A percentile compares a stretch with the other conserved stretches of the same genome.
Conservation (phyloP, 2,888 invertebrate species). For the Apodemia duryi region DNA sequence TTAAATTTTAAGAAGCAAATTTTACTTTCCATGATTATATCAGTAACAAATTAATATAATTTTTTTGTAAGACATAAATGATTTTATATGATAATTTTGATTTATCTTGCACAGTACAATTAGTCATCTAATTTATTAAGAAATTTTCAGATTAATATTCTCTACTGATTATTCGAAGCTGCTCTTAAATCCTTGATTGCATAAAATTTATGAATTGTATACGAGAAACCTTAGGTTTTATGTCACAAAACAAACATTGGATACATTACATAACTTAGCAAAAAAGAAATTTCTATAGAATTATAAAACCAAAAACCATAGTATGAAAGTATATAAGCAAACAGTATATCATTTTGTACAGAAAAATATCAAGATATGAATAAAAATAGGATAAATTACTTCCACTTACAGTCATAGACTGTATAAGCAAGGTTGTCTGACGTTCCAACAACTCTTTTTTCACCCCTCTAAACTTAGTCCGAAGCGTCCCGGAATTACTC, state of each 20-base stretch:
- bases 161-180: too few species aligned
- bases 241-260: background rate
- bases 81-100: too few species aligned
- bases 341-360: background rate
- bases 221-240: background rate
- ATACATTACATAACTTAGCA: background rate
- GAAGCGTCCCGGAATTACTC: slow-evolving; percentile 79
- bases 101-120: too few species aligned
- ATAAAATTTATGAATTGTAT: background rate
- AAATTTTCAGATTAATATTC: too few species aligned
- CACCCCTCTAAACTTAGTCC: slow-evolving; percentile 86
- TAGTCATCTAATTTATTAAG: too few species aligned
- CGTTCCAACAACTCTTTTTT: slow-evolving; percentile 86
- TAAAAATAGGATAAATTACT: background rate
- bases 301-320: background rate
- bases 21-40: too few species aligned
- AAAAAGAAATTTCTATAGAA: background rate
- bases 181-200: background rate
- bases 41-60: too few species aligned
- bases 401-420: slow-evolving; percentile 89
- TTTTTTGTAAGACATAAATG: too few species aligned
- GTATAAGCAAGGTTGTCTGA: slow-evolving; percentile 85
- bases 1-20: background rate
- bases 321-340: background rate
- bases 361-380: background rate